Base-by-base conservation (phyloP, 2,797 vertebrate species). In the Halcyon badia region DNA sequence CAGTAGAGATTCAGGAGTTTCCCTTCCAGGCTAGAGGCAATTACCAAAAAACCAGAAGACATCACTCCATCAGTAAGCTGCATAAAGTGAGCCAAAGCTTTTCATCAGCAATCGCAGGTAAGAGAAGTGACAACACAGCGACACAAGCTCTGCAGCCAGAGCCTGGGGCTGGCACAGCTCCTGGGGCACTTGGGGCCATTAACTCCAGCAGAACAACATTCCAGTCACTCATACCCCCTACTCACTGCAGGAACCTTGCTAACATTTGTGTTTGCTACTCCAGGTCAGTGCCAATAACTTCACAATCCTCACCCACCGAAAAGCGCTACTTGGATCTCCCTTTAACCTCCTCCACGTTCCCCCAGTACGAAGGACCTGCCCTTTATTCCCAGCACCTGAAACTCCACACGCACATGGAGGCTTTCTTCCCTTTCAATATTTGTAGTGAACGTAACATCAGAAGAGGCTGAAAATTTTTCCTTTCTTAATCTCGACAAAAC, bases 171-270 rank as follows among this genome's bases (percentile, higher is more conserved):
- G 60, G 88, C 89, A 35, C 17, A 54, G 70, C 41, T 77, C 61
- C 65, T 0, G 0, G 24, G 16, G 42, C 41, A 11, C 0, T 4
- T 9, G 41, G 20, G 16, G n/a, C 17, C 16, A 33, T 33, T 39
- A 66, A 64, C 52, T 71, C 31, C 4, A 56, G 72, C 61, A 64
- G 71, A 78, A 42, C 1, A 4, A 48, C 18, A 6, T 9, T 28
- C 19, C 11, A 49, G 61, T 10, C 10, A 5, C 54, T 39, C 41
- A 52, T 6, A 62, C 17, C 3, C 22, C 64, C 30, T 49, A 0
- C 56, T 61, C 70, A 14, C 66, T 54, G 35, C 70, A 91, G 58
- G 37, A 90, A 13, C 48, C 46, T 81, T 48, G 42, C 58, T 65
- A 58, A 79, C 39, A 28, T n/a, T 82, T 41, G 42, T 31, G 31